Percentiles rank a stretch among this genome's conserved stretches.
These are phyloP conservation scores for Corythoichthys haematopterus DNA, from an alignment of 2,113 vertebrate species.

Conservation along the genomic window DNA sequence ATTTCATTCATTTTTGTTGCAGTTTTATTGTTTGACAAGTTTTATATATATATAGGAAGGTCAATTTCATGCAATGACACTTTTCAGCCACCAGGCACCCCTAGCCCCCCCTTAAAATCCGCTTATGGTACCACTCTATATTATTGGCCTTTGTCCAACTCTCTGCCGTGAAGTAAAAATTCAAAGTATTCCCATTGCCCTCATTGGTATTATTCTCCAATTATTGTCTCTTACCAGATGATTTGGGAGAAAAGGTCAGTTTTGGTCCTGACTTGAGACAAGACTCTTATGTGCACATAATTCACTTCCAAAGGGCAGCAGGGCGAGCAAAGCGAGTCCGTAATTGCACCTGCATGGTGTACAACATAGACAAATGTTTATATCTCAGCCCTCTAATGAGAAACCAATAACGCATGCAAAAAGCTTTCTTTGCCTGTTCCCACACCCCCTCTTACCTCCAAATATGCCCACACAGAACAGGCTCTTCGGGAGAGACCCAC, in stretches of 20 bases:
- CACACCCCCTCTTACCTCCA: background rate
- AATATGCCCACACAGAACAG: conserved; percentile 39
- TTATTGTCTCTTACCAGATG: conserved; percentile 46
- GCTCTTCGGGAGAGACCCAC: conserved; percentile 36
- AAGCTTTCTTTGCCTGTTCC: conserved; percentile 14
- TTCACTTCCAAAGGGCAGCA: conserved; percentile 72
- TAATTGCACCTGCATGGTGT: conserved; percentile 64
- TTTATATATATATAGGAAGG: too few relatives aligned
- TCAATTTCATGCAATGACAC: too few relatives aligned
- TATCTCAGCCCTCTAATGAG: conserved; percentile 69
- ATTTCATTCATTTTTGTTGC: too few relatives aligned
- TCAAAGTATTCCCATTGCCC: background rate
- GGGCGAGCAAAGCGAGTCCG: conserved; percentile 57
- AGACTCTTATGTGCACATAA: conserved; percentile 71
- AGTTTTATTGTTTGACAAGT: too few relatives aligned
- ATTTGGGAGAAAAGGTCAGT: conserved; percentile 56
- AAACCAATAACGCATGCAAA: conserved; percentile 69
- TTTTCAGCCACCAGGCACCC: too few relatives aligned
- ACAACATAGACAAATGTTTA: conserved; percentile 73
- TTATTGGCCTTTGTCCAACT: background rate
- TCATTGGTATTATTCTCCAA: conserved; percentile 42
- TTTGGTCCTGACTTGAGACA: conserved; percentile 59
- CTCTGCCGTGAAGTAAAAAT: background rate
- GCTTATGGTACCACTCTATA: too few relatives aligned
- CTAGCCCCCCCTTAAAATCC: too few relatives aligned